phyloP scores from a whole-genome alignment of 1,140 invertebrate species.

The Aphis craccivora region DNA sequence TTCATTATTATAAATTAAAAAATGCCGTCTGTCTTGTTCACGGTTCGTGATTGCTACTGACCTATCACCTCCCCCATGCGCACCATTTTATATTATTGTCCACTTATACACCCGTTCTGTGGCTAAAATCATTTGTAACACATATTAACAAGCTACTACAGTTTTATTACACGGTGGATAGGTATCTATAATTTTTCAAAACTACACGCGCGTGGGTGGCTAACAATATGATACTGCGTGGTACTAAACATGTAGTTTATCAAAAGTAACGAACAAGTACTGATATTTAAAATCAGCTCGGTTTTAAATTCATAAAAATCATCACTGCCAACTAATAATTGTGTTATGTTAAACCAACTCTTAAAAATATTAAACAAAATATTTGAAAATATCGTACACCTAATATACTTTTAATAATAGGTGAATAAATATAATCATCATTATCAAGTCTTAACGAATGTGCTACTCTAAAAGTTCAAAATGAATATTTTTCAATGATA shows the following conservation, averaged over 20 bases:
- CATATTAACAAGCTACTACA: background rate
- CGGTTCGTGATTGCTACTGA: conserved; percentile 28
- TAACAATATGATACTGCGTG: background rate
- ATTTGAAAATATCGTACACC: background rate
- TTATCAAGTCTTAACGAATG: background rate
- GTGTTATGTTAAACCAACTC: no score
- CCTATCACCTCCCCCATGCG: background rate
- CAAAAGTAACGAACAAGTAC: background rate
- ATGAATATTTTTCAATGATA: background rate
- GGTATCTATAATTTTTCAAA: background rate
- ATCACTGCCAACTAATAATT: background rate
- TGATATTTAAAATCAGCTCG: background rate
- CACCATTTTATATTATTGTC: background rate
- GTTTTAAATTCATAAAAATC: background rate
- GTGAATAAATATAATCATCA: background rate
- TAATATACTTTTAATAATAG: background rate
- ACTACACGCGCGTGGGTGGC: background rate
- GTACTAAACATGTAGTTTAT: background rate
- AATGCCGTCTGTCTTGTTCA: conserved; percentile 20
- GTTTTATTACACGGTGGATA: background rate
- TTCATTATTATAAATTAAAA: background rate
- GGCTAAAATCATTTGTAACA: background rate
- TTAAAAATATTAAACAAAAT: no score
- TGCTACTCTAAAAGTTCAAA: background rate
- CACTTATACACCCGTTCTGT: background rate